A percentile compares a stretch with the other conserved stretches of the same genome.
Conservation (phyloP, 1,140 invertebrate species). For the Hyles vespertilio region DNA sequence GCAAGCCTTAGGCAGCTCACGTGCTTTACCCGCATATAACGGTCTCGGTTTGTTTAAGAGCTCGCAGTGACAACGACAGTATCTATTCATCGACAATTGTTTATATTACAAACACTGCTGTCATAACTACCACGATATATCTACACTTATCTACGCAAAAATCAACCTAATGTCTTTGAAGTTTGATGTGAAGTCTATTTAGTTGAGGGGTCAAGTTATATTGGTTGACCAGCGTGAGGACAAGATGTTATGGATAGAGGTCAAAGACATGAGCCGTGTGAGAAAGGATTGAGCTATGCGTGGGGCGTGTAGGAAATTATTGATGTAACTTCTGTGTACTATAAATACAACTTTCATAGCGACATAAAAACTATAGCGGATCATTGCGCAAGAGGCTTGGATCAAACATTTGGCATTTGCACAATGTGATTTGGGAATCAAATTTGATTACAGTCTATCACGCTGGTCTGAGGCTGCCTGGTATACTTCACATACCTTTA, state of each 20-base stretch:
- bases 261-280: slow-evolving; percentile 43
- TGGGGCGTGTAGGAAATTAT: too few relatives aligned
- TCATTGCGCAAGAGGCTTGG: too few relatives aligned
- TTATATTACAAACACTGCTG: slow-evolving; percentile 52
- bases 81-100: slow-evolving; percentile 59
- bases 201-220: slow-evolving; percentile 1
- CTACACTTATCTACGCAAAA: slow-evolving; percentile 2
- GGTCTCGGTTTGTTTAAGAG: slow-evolving; percentile 38
- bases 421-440: too few relatives aligned
- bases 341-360: too few relatives aligned
- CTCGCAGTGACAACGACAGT: slow-evolving; percentile 53
- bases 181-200: neutral
- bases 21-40: slow-evolving; percentile 14
- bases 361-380: too few relatives aligned
- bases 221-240: slow-evolving; percentile 29
- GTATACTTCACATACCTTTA: too few relatives aligned
- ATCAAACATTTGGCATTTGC: too few relatives aligned
- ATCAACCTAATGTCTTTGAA: neutral
- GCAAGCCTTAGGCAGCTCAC: slow-evolving; percentile 15
- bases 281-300: slow-evolving; percentile 27
- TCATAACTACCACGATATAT: slow-evolving; percentile 22
- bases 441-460: too few relatives aligned
- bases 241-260: slow-evolving; percentile 49
- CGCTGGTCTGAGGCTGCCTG: too few relatives aligned
- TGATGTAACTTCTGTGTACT: too few relatives aligned